Evolutionary conservation across 2,113 vertebrate genomes (phyloP), one percentile per base, ranked within the genome.

Genomic region (Bungarus multicinctus): DNA sequence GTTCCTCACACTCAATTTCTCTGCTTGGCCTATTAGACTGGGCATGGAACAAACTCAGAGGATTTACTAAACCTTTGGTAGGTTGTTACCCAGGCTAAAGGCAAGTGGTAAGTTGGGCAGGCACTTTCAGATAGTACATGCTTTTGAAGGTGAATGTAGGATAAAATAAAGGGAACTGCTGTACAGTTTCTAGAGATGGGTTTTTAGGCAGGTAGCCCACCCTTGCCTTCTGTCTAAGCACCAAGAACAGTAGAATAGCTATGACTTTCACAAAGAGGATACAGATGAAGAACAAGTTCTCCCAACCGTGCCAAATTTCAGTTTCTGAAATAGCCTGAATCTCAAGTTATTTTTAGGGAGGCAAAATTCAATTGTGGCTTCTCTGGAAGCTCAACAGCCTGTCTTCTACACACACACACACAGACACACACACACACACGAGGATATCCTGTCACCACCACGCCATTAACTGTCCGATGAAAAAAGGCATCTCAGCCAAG

Each of bases 381-480:
- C 93, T 93, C 4, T n/a, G 0, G 0, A 64, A 95, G 92, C 94
- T 92, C 85, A 90, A 91, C 92, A 93, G 95, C 94, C 93, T 92
- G 94, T 94, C 95, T 96, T 95, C 93, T 94, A 94, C 90, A 58
- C 0, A 0, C 88, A 88, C 94, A 94, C 95, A 0, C 88, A 94
- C 90, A 58, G 0, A 0, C 88, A 87, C 94, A 94, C 5, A 22
- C 53, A 54, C 16, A 54, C 53, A 54, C 53, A 54, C 16, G 60
- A 93, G 93, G 94, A 97, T 58, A 89, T 89, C 92, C 95, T 96
- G 95, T 97, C 96, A 97, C 96, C 96, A 96, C 96, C 93, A 85
- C 92, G 91, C 95, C 93, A 97, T 97, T 96, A 97, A 2, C 30
- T 86, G 39, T 25, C 0, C 81, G 93, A 7, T 85, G 30, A 89